Base-by-base conservation (phyloP, 2,888 invertebrate genomes). In the Drosophila mercatorum region DNA sequence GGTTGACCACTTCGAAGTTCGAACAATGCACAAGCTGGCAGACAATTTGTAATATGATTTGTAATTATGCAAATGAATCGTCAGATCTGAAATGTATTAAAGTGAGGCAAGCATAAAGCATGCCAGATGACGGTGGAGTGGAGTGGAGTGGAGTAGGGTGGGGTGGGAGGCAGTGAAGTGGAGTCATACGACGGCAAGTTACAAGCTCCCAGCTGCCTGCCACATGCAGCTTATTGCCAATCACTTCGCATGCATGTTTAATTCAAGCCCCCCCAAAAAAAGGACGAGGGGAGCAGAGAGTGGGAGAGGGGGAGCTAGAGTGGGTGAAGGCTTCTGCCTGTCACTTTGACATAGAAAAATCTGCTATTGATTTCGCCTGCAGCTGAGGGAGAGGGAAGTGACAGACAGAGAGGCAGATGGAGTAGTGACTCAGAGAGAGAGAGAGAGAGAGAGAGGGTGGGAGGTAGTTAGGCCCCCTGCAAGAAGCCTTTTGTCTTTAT, bases 311-410 rank as follows among this genome's bases (percentile, higher is more conserved):
- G 4, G 28, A 11, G 17, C 7, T n/a, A 0, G 11, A 12, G 17
- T 17, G 11, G 7, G 34, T 12, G 43, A 22, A 22, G 22, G 38
- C 12, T 51, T 28, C 49, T 64, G 61, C 62, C 63, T 66, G 79
- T 55, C 80, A 72, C 82, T 82, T 82, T 84, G 86, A 86, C 82
- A 79, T 80, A 76, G 82, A 86, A 79, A 86, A 84, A 84, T 82
- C 78, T 73, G 60, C 73, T 72, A 83, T 86, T 83, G 84, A 84
- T 86, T 84, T 82, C 62, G 76, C 51, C 55, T 44, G 44, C 43
- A 62, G 60, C 34, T 14, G 22, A 41, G 38, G 6, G 17, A 4
- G 28, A 3, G 28, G 3, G 8, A 5, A n/a, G 14, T 0, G 14
- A n/a, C 1, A 10, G n/a, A 14, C 26, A 14, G n/a, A 14, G 22